phyloP scores from a whole-genome alignment of 2,797 vertebrate genomes.

The Nasua narica region DNA sequence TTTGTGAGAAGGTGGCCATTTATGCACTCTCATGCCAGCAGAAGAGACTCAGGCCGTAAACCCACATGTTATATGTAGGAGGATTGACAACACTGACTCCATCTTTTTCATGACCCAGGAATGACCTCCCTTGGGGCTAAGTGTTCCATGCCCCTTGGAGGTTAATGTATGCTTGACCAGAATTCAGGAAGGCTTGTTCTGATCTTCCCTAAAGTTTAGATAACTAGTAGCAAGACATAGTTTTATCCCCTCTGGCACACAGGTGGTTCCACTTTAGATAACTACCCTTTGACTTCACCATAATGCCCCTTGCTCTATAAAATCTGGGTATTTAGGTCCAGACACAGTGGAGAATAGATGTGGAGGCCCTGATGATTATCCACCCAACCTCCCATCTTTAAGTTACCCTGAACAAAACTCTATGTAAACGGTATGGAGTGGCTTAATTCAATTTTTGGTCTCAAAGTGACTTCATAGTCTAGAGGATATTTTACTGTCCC shows the following conservation, averaged over 20 bases:
- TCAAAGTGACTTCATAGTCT: neutral
- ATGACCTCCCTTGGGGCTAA: neutral
- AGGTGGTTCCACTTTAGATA: neutral
- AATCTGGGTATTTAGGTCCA: neutral
- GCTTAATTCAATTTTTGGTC: neutral
- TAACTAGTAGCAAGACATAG: neutral
- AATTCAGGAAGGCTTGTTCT: neutral
- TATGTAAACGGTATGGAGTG: neutral
- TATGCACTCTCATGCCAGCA: neutral
- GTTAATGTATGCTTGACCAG: neutral
- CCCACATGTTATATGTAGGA: neutral
- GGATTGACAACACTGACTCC: neutral
- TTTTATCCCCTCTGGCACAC: neutral
- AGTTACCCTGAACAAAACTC: neutral
- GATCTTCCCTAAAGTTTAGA: neutral
- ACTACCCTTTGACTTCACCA: neutral
- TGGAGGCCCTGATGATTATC: neutral
- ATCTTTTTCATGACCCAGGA: neutral
- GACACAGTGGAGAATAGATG: neutral
- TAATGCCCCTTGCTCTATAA: neutral
- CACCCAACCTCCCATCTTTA: neutral
- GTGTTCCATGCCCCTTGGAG: neutral
- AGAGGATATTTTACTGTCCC: neutral
- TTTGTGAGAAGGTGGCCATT: neutral
- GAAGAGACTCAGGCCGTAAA: neutral